phyloP scores from a whole-genome alignment of 1,140 invertebrate genomes.

The Zelostemma sp. region DNA sequence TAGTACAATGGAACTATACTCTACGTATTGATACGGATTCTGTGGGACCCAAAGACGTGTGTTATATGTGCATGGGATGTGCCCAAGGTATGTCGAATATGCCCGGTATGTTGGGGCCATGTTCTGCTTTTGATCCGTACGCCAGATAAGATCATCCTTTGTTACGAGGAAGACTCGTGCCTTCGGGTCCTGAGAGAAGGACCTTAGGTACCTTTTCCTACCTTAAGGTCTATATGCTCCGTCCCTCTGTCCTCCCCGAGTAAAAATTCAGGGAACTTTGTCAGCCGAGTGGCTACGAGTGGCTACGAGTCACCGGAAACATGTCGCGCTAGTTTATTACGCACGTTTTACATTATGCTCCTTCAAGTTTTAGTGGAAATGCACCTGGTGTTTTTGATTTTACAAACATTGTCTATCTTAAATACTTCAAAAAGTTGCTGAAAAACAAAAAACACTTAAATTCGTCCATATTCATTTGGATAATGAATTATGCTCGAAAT shows the following conservation, averaged over 20 bases:
- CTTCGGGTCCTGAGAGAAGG: constrained; percentile 53
- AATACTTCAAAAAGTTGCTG: no score
- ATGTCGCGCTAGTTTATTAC: constrained; percentile 11
- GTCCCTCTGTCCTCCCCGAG: constrained; percentile 19
- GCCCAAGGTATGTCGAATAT: constrained; percentile 64
- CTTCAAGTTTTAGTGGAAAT: no score
- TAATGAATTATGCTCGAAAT: no score
- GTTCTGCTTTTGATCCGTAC: constrained; percentile 67
- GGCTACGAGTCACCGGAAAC: constrained; percentile 44
- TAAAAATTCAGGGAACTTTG: constrained; percentile 44
- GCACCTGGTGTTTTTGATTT: no score
- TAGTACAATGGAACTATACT: constrained; percentile 52
- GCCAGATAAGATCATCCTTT: constrained; percentile 61
- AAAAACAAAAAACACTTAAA: no score
- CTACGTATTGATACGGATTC: constrained; percentile 51
- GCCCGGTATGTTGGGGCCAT: constrained; percentile 63
- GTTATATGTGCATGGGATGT: constrained; percentile 45
- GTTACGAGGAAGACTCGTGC: constrained; percentile 65
- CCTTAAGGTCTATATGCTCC: constrained; percentile 44
- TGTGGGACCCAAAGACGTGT: constrained; percentile 46
- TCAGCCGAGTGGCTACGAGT: constrained; percentile 24
- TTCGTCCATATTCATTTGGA: no score
- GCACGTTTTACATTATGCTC: no score
- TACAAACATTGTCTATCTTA: no score
- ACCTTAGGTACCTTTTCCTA: constrained; percentile 35